Evolutionary conservation across 2,797 vertebrate genomes (phyloP), one percentile per base, ranked within the genome.

Genomic region (Tangara arthus): DNA sequence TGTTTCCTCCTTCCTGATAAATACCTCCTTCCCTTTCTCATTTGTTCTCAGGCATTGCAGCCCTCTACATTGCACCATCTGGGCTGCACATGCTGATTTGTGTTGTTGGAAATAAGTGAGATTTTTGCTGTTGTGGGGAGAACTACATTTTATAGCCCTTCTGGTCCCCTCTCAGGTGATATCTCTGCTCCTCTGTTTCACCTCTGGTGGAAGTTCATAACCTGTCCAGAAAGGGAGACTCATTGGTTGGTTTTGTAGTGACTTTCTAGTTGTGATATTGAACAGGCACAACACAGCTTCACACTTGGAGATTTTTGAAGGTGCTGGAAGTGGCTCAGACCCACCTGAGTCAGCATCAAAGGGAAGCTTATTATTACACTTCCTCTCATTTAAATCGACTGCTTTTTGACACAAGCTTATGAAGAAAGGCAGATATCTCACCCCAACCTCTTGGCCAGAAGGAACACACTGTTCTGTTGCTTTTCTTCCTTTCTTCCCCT

Each of bases 1-100:
- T 41, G 66, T 84, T 96, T 93, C 35, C 50, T 84, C 56, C 75
- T 84, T 84, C 76, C 73, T 69, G 59, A 77, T 76, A 82, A 90
- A 72, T 82, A 72, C 21, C 63, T 87, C 42, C 39, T 87, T 70
- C 57, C 15, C 50, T 55, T 82, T 77, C 50, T 71, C 35, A 27
- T 75, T 69, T 86, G 68, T 57, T 94, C 72, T 34, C 53, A 68
- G 61, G 53, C 65, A 12, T 14, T 83, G 37, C 78, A 90, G 64
- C 57, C 69, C 26, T 92, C 46, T 50, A 41, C 39, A 37, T 5
- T 32, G 57, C 71, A 52, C 66, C 90, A 76, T 84, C 94, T 92
- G 91, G 76, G 32, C 59, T 89, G 50, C 89, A 75, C 61, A 75
- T 8, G 2, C 65, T 75, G 53, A 68, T 68, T 68, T 15, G n/a